A percentile compares a stretch with the other conserved stretches of the same genome.
Evolutionary conservation across 2,888 invertebrate genomes (phyloP).

Genomic region (Pristionchus arcanus): DNA sequence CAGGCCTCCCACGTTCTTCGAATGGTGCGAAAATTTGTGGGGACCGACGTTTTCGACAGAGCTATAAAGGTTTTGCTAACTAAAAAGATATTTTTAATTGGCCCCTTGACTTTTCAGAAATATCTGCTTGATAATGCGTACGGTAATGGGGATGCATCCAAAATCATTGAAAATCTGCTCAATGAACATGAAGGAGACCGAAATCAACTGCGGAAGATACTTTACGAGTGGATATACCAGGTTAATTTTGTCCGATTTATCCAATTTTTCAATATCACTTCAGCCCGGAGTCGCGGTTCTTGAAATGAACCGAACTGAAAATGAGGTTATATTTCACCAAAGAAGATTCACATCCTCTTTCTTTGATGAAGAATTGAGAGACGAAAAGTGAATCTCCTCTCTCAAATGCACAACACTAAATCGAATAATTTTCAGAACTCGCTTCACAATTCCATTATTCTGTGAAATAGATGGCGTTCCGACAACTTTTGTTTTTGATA

Average conservation of each 20-base stretch:
- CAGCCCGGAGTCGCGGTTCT: background rate
- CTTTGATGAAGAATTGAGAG: background rate
- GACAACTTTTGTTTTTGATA: background rate
- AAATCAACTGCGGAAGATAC: background rate
- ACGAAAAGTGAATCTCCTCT: background rate
- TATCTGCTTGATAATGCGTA: background rate
- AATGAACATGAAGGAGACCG: background rate
- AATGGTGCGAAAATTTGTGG: background rate
- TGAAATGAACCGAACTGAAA: background rate
- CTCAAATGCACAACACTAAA: background rate
- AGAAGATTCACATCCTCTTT: background rate
- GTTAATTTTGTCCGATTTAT: background rate
- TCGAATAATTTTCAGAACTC: background rate
- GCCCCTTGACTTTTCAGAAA: background rate
- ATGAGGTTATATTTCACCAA: background rate
- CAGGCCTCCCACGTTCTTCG: background rate
- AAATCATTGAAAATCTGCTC: background rate
- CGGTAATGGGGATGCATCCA: background rate
- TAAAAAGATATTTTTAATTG: background rate
- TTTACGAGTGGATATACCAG: slow-evolving; percentile 13
- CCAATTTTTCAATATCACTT: background rate
- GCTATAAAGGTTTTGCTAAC: background rate
- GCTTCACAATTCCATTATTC: background rate
- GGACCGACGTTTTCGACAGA: background rate
- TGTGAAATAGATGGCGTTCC: background rate